Evolutionary conservation across 2,113 vertebrate species (phyloP).

Genomic region (Crocuta crocuta): DNA sequence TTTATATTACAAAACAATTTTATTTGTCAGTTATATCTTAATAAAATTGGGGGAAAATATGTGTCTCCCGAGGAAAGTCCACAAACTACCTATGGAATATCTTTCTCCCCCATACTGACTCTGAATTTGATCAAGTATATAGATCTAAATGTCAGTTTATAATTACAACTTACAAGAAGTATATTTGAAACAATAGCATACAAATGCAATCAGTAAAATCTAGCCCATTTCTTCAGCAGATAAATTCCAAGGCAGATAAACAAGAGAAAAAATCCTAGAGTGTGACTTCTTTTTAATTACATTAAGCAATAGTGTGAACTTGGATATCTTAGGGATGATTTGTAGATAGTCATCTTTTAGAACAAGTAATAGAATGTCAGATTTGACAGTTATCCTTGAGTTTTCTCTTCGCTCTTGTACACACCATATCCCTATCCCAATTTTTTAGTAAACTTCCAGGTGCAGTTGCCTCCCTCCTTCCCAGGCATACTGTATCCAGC

Average conservation of each 20-base stretch:
- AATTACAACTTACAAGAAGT: not conserved
- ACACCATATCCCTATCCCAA: not conserved
- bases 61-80: not conserved
- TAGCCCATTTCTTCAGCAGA: not conserved
- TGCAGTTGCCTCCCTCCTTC: not conserved
- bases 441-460: not conserved
- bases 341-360: constrained; percentile 23
- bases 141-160: not conserved
- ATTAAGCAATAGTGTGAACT: constrained; percentile 9
- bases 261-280: not conserved
- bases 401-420: not conserved
- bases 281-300: constrained; percentile 14
- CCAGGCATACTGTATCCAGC: not conserved
- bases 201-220: not conserved
- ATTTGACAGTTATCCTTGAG: not conserved
- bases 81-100: not conserved
- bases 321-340: not conserved
- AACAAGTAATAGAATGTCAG: not conserved
- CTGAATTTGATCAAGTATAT: not conserved
- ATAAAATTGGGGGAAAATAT: not conserved
- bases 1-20: not conserved
- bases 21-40: not conserved
- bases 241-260: not conserved
- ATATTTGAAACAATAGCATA: not conserved
- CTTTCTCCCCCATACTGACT: not conserved